phyloP scores from a whole-genome alignment of 2,888 invertebrate species.

The Drosophila lacicola region DNA sequence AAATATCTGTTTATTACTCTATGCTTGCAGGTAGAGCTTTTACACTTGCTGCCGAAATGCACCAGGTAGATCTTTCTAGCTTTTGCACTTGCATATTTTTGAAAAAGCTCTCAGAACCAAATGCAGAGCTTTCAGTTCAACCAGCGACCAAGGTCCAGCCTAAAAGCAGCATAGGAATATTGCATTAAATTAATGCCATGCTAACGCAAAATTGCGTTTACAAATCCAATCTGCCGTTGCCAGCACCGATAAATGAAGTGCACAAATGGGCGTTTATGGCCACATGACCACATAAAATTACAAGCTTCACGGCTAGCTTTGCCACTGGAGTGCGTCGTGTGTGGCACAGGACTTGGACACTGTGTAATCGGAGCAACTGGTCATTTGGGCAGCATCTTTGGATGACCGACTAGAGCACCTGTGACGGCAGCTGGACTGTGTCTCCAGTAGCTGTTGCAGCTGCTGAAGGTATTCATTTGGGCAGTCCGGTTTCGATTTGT shows the following conservation, averaged over 20 bases:
- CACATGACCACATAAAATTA: slow-evolving; percentile 67
- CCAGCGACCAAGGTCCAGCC: slow-evolving; percentile 38
- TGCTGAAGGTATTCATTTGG: slow-evolving; percentile 42
- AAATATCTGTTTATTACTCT: too few species aligned
- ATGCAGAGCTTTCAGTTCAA: background rate
- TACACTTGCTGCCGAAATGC: too few species aligned
- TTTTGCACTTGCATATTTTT: too few species aligned
- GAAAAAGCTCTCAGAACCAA: too few species aligned
- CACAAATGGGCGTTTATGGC: slow-evolving; percentile 43
- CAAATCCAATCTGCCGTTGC: slow-evolving; percentile 68
- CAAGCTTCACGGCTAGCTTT: slow-evolving; percentile 59
- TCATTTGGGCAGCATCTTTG: slow-evolving; percentile 23
- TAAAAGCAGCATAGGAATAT: slow-evolving; percentile 41
- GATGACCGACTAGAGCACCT: slow-evolving; percentile 9
- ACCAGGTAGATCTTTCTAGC: too few species aligned
- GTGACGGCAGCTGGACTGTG: slow-evolving; percentile 10
- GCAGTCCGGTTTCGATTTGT: slow-evolving; percentile 43
- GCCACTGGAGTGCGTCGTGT: slow-evolving; percentile 12
- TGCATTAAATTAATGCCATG: slow-evolving; percentile 75
- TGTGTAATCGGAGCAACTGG: slow-evolving; percentile 20
- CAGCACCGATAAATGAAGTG: slow-evolving; percentile 39
- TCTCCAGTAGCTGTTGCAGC: slow-evolving; percentile 11
- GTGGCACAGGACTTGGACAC: background rate
- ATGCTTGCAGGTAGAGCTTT: too few species aligned
- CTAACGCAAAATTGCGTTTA: slow-evolving; percentile 70